These are phyloP conservation scores for Enteromius afrohamiltoni DNA, from an alignment of 2,797 vertebrate genomes.

Conservation along the genomic window DNA sequence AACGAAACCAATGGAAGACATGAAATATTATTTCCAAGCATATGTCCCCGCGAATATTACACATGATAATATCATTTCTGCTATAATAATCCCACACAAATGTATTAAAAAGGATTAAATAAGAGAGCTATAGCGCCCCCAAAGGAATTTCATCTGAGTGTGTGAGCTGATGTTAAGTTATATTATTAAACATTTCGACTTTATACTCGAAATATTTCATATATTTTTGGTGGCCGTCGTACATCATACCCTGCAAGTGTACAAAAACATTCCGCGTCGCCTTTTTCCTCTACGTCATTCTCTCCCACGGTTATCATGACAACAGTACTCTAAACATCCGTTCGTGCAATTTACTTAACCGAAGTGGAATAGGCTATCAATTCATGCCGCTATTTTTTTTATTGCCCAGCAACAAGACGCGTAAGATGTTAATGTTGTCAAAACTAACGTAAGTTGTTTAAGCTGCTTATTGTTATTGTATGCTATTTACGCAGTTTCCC, in stretches of 20 bases:
- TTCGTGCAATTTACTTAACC: not conserved
- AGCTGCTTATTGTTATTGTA: not conserved
- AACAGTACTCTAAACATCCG: slow-evolving; percentile 58
- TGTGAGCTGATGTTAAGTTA: too few relatives aligned
- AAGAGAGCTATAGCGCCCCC: too few relatives aligned
- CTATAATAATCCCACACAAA: too few relatives aligned
- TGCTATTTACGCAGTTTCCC: not conserved
- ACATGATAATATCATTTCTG: too few relatives aligned
- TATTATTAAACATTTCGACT: too few relatives aligned
- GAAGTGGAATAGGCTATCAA: not conserved
- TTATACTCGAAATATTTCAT: too few relatives aligned
- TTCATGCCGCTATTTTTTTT: not conserved
- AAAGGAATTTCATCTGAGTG: too few relatives aligned
- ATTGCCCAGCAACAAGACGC: not conserved
- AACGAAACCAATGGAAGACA: too few relatives aligned
- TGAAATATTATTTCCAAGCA: too few relatives aligned
- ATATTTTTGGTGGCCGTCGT: too few relatives aligned
- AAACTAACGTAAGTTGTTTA: slow-evolving; percentile 13
- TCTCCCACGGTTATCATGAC: slow-evolving; percentile 64
- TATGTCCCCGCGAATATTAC: too few relatives aligned
- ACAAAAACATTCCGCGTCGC: not conserved
- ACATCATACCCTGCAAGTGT: not conserved
- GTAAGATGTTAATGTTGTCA: not conserved
- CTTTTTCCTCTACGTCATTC: slow-evolving; percentile 63
- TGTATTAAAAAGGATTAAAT: too few relatives aligned